Percentiles rank a stretch among this genome's conserved stretches.
These are phyloP conservation scores for Drosophila lacteicornis DNA, from an alignment of 1,140 invertebrate genomes.

Conservation along the genomic window DNA sequence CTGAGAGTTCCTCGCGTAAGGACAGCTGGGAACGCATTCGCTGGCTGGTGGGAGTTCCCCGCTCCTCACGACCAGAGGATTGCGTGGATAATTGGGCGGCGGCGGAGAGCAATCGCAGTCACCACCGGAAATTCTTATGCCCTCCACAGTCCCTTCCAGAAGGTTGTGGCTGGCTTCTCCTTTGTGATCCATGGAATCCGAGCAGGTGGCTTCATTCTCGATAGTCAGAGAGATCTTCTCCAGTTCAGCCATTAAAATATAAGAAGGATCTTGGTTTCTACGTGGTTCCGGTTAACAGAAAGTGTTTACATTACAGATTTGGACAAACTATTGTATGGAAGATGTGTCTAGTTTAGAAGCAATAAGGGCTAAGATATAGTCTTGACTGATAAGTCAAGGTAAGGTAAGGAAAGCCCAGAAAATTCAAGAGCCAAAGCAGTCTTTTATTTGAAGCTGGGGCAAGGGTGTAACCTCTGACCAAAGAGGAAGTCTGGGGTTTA, in stretches of 20 bases:
- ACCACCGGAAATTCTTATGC: constrained; percentile 3
- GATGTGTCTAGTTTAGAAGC: neutral
- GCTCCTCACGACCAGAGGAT: constrained; percentile 27
- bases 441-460: constrained; percentile 13
- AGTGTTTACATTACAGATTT: constrained; percentile 11
- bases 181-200: neutral
- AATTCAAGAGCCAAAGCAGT: neutral
- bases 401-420: neutral
- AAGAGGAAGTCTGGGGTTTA: neutral
- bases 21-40: neutral
- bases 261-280: no score
- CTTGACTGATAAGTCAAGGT: constrained; percentile 12
- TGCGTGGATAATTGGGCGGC: constrained; percentile 5
- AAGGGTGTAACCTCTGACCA: neutral
- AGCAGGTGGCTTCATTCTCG: neutral
- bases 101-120: constrained; percentile 6
- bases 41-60: neutral
- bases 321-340: neutral
- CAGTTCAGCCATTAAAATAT: neutral
- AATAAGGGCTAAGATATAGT: neutral
- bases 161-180: neutral
- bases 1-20: neutral
- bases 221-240: neutral
- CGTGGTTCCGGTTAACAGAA: neutral
- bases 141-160: neutral